Percentiles rank a stretch among this genome's conserved stretches.
These are phyloP conservation scores for Tortrix viridana DNA, from an alignment of 2,888 invertebrate genomes.

Conservation along the genomic window DNA sequence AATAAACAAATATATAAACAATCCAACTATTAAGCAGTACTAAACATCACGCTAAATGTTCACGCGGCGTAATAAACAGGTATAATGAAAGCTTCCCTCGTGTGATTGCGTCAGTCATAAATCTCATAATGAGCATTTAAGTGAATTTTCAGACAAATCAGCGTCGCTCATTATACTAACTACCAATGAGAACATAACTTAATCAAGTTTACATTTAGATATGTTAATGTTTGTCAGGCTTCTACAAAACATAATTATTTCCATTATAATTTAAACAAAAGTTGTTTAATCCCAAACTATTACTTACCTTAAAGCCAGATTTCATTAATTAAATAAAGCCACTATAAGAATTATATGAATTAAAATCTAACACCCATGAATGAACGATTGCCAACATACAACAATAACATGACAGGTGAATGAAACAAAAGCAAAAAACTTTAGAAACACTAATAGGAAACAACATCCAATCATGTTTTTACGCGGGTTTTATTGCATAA, in stretches of 20 bases:
- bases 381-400: constrained; percentile 12
- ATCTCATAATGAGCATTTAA: no score
- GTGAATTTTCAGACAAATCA: no score
- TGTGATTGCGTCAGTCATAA: no score
- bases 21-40: no score
- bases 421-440: constrained; percentile 32
- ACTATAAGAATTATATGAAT: not conserved
- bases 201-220: no score
- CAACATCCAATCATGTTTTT: constrained; percentile 46
- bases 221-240: no score
- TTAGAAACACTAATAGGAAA: constrained; percentile 30
- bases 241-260: not conserved
- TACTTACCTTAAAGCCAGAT: not conserved
- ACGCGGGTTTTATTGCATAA: constrained; percentile 67
- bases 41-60: no score
- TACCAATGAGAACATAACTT: no score
- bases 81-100: no score
- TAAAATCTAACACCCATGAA: constrained; percentile 11
- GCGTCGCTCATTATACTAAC: no score
- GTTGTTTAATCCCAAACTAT: constrained; percentile 5
- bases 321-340: constrained; percentile 7
- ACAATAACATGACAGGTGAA: constrained; percentile 24
- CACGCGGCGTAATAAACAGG: no score
- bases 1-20: no score
- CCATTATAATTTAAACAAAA: constrained; percentile 15